A percentile compares a stretch with the other conserved stretches of the same genome.
These are phyloP conservation scores for Callocephalon fimbriatum DNA, from an alignment of 2,113 vertebrate species.

Conservation along the genomic window DNA sequence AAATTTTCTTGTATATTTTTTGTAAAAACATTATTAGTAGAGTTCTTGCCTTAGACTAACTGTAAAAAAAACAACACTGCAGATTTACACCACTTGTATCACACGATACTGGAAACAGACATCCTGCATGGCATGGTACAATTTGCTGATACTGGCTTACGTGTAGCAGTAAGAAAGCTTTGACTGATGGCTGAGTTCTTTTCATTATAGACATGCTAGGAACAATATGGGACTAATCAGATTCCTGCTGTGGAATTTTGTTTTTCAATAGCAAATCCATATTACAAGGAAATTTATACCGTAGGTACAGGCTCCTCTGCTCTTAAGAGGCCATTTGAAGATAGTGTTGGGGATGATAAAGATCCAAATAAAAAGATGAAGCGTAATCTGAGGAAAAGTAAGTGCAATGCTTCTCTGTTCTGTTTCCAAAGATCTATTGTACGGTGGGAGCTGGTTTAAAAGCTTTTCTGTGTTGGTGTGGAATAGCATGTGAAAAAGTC, in stretches of 20 bases:
- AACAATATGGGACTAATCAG: conserved; percentile 4
- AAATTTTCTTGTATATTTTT: not conserved
- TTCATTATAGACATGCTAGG: not conserved
- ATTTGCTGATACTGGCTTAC: not conserved
- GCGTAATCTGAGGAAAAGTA: conserved; percentile 96
- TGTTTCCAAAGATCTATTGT: not conserved
- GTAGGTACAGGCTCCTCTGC: conserved; percentile 82
- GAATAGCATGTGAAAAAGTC: not conserved
- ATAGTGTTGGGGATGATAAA: conserved; percentile 92
- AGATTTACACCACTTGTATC: not conserved
- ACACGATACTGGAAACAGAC: not conserved
- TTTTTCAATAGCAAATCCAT: conserved; percentile 12
- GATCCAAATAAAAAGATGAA: conserved; percentile 99
- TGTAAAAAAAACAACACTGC: not conserved
- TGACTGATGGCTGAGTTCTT: not conserved
- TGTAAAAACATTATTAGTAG: not conserved
- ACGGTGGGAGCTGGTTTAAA: not conserved
- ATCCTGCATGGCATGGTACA: not conserved
- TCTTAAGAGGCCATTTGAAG: conserved; percentile 96
- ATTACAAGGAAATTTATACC: conserved; percentile 33
- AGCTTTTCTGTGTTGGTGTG: not conserved
- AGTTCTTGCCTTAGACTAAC: not conserved
- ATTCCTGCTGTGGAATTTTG: not conserved
- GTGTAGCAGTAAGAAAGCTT: not conserved
- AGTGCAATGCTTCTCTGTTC: conserved; percentile 6